Evolutionary conservation across 2,888 invertebrate species (phyloP).

Genomic region (Chironomus riparius): DNA sequence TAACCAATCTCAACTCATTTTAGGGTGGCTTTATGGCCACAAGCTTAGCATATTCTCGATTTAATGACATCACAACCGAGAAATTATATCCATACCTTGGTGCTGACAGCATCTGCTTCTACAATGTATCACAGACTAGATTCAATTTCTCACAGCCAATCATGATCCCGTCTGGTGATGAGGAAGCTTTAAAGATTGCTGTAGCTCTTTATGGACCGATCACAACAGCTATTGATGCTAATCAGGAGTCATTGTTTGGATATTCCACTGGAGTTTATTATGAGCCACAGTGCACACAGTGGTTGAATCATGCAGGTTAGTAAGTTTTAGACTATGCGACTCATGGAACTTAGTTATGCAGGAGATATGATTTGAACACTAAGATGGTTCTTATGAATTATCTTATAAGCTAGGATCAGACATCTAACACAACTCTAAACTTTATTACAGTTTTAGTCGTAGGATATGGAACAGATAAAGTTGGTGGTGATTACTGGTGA

Average conservation of each 20-base stretch:
- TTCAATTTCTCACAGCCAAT: not conserved
- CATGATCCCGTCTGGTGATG: not conserved
- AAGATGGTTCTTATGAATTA: no score
- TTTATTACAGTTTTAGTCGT: not conserved
- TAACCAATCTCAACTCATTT: not conserved
- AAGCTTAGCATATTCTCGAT: not conserved
- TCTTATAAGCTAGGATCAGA: no score
- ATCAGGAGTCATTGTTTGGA: not conserved
- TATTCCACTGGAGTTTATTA: not conserved
- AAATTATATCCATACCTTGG: not conserved
- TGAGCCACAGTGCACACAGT: not conserved
- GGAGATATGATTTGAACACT: no score
- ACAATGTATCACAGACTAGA: not conserved
- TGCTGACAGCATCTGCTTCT: not conserved
- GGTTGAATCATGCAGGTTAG: not conserved
- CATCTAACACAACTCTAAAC: no score
- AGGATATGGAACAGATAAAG: not conserved
- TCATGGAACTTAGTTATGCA: no score
- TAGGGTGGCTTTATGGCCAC: not conserved
- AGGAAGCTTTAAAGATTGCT: not conserved
- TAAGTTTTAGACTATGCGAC: no score
- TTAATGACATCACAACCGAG: not conserved
- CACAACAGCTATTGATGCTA: not conserved
- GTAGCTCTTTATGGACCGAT: not conserved
- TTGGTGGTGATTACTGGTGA: not conserved